Evolutionary conservation across 2,113 vertebrate genomes (phyloP).

Genomic region (Mixornis gularis): DNA sequence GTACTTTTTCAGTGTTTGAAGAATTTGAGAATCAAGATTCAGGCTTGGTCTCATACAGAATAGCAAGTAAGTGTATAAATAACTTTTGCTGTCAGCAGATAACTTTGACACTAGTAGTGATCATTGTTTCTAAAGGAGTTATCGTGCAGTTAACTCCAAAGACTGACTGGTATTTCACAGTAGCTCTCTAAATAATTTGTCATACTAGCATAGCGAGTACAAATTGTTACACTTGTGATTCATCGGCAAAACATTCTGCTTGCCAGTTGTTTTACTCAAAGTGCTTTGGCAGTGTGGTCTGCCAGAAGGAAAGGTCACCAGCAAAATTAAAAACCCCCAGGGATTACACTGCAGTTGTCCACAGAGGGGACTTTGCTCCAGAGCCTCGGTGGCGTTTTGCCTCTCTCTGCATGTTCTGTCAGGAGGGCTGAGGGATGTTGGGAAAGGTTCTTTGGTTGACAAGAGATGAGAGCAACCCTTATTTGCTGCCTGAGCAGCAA

Average conservation of each 20-base stretch:
- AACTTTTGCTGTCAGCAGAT: slow-evolving; percentile 18
- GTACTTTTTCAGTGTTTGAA: background rate
- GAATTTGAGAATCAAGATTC: background rate
- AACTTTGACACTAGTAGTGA: background rate
- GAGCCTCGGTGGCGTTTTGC: background rate
- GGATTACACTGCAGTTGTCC: slow-evolving; percentile 22
- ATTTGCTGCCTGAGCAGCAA: background rate
- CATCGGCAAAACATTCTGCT: background rate
- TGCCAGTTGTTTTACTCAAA: slow-evolving; percentile 42
- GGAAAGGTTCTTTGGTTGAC: background rate
- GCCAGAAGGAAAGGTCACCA: slow-evolving; percentile 35
- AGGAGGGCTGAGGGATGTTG: background rate
- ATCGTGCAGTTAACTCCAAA: slow-evolving; percentile 25
- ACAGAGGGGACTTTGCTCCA: background rate
- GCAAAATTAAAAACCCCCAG: background rate
- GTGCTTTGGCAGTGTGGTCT: background rate
- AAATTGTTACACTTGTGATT: slow-evolving; percentile 29
- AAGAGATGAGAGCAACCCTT: background rate
- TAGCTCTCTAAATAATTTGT: slow-evolving; percentile 23
- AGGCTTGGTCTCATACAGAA: background rate
- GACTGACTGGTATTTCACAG: slow-evolving; percentile 34
- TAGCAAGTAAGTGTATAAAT: slow-evolving; percentile 20
- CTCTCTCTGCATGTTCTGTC: background rate
- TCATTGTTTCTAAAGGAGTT: slow-evolving; percentile 11
- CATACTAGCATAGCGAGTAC: background rate